These are phyloP conservation scores for Neocrepidodera transversa DNA, from an alignment of 2,888 invertebrate species.

Conservation along the genomic window DNA sequence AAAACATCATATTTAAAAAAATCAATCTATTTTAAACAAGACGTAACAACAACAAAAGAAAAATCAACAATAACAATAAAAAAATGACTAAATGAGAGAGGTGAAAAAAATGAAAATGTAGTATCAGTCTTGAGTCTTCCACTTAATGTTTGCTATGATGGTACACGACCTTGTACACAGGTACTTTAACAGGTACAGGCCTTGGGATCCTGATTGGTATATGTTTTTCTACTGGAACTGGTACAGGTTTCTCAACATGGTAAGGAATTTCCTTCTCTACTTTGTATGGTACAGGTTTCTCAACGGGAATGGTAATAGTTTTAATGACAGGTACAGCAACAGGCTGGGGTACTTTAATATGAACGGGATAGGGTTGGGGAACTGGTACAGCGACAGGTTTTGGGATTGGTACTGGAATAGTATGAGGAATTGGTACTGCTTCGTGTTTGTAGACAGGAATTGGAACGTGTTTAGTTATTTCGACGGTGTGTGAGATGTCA, in stretches of 20 bases:
- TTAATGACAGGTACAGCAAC: slow-evolving; percentile 73
- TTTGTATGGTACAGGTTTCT: slow-evolving; percentile 76
- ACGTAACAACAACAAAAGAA: slow-evolving; percentile 38
- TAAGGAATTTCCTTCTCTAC: slow-evolving; percentile 72
- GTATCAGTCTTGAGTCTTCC: slow-evolving; percentile 50
- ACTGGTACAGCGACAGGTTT: slow-evolving; percentile 73
- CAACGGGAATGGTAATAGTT: slow-evolving; percentile 73
- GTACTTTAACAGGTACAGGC: slow-evolving; percentile 74
- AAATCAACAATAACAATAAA: slow-evolving; percentile 32
- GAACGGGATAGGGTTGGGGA: slow-evolving; percentile 74
- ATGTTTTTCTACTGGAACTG: slow-evolving; percentile 73
- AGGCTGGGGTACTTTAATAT: slow-evolving; percentile 72
- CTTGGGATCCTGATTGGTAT: slow-evolving; percentile 73
- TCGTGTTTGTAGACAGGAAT: slow-evolving; percentile 64
- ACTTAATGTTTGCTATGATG: slow-evolving; percentile 68
- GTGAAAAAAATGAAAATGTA: slow-evolving; percentile 29
- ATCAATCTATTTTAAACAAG: slow-evolving; percentile 21
- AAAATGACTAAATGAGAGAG: slow-evolving; percentile 34
- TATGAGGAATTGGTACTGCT: slow-evolving; percentile 59
- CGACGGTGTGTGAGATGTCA: slow-evolving; percentile 66
- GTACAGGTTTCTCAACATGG: slow-evolving; percentile 72
- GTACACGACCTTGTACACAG: slow-evolving; percentile 75
- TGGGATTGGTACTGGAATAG: slow-evolving; percentile 70
- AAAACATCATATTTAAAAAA: slow-evolving; percentile 5
- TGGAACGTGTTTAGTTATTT: slow-evolving; percentile 71